Conservation (phyloP, 1,140 invertebrate genomes). For the Drosophila ironensis region DNA sequence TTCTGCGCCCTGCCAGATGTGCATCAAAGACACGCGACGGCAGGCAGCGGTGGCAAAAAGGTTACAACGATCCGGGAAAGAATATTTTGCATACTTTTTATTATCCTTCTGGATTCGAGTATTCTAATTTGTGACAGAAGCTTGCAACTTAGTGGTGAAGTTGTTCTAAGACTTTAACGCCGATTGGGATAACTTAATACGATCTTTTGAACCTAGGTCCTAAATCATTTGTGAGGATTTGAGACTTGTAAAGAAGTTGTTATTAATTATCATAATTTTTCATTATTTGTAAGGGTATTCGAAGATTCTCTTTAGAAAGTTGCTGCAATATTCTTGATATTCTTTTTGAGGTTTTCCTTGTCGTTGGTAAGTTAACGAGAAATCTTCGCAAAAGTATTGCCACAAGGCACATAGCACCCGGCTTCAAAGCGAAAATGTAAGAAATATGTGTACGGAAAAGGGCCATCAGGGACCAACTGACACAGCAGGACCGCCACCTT, state of each 20-base stretch:
- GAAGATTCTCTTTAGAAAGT: neutral
- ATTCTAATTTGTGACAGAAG: neutral
- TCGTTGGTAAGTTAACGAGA: conserved; percentile 20
- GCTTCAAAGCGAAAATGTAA: conserved; percentile 74
- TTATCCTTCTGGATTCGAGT: neutral
- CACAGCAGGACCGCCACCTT: conserved; percentile 13
- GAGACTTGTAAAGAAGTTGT: no score
- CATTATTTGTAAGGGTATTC: neutral
- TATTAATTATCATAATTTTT: no score
- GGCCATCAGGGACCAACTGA: conserved; percentile 39
- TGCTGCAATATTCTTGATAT: neutral
- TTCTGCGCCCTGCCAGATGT: conserved; percentile 38
- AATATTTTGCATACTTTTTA: conserved; percentile 12
- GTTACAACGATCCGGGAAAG: neutral
- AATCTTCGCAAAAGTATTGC: conserved; percentile 38
- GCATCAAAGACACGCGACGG: conserved; percentile 41
- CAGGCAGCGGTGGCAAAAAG: neutral
- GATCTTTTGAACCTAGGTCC: no score
- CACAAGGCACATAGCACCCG: conserved; percentile 13
- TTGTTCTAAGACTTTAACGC: no score
- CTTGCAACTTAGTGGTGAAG: neutral
- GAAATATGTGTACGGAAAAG: conserved; percentile 68
- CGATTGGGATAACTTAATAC: no score
- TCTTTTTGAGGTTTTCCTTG: conserved; percentile 9
- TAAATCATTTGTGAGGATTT: no score